phyloP scores from a whole-genome alignment of 2,888 invertebrate species.

The Tinea pellionella region DNA sequence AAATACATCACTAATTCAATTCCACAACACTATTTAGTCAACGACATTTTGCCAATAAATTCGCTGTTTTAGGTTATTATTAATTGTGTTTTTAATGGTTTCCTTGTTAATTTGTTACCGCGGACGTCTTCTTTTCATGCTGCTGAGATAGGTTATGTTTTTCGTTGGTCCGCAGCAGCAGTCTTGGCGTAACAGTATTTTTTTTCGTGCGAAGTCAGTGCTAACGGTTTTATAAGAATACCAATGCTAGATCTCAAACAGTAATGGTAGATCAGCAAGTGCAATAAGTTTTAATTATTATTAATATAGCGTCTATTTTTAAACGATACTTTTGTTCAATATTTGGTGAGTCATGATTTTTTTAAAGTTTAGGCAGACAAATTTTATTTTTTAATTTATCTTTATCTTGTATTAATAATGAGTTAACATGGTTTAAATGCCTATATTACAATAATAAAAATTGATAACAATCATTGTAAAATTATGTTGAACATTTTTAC shows the following conservation, averaged over 20 bases:
- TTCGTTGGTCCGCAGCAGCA: conserved; percentile 41
- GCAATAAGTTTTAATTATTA: neutral
- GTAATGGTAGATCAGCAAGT: neutral
- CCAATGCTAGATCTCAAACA: neutral
- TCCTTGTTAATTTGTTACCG: neutral
- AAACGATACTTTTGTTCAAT: neutral
- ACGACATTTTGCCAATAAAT: neutral
- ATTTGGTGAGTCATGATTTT: too few relatives aligned
- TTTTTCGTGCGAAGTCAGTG: conserved; percentile 44
- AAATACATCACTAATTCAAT: conserved; percentile 19
- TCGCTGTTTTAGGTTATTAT: neutral
- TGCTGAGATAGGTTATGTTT: conserved; percentile 52
- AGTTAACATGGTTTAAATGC: too few relatives aligned
- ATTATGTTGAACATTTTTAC: too few relatives aligned
- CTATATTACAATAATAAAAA: too few relatives aligned
- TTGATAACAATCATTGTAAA: too few relatives aligned
- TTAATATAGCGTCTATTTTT: neutral
- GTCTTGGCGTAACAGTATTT: conserved; percentile 59
- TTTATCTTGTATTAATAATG: too few relatives aligned
- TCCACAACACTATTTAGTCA: conserved; percentile 18
- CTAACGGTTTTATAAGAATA: conserved; percentile 5
- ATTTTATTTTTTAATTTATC: too few relatives aligned
- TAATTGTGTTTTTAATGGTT: neutral
- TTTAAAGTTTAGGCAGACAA: too few relatives aligned
- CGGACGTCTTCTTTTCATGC: conserved; percentile 30